These are phyloP conservation scores for Thera obeliscata DNA, from an alignment of 2,888 invertebrate species.

Conservation along the genomic window DNA sequence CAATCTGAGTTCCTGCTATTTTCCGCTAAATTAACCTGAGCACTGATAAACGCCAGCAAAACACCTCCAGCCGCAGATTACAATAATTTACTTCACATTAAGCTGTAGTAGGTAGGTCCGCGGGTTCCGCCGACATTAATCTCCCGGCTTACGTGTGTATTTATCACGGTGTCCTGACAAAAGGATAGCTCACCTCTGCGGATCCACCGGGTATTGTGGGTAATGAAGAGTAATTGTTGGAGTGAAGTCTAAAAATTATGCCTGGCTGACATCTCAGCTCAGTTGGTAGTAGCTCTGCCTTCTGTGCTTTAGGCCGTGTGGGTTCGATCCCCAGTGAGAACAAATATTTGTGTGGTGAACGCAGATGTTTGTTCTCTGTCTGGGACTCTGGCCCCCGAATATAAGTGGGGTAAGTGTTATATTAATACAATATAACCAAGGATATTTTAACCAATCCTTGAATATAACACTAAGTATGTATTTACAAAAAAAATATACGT, in stretches of 20 bases:
- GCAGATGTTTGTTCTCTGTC: no score
- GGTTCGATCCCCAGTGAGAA: no score
- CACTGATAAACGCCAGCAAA: constrained; percentile 22
- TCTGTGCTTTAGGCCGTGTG: no score
- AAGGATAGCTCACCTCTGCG: constrained; percentile 52
- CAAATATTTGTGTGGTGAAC: no score
- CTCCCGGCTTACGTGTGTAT: constrained; percentile 54
- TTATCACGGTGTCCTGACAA: constrained; percentile 56
- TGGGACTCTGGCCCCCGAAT: no score
- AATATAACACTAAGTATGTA: no score
- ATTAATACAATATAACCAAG: no score
- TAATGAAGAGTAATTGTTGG: constrained; percentile 60
- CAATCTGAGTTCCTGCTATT: neutral
- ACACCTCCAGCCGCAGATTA: constrained; percentile 28
- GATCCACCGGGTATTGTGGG: constrained; percentile 50
- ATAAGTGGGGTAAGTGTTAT: no score
- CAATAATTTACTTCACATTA: constrained; percentile 34
- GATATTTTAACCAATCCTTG: no score
- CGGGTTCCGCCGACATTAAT: constrained; percentile 46
- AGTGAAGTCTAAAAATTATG: constrained; percentile 41
- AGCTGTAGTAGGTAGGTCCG: constrained; percentile 30
- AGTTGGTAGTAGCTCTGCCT: no score
- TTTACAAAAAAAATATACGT: no score
- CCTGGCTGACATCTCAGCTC: no score
- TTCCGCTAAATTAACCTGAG: neutral